Percentiles rank a stretch among this genome's conserved stretches.
These are phyloP conservation scores for Pristiophorus japonicus DNA, from an alignment of 2,113 vertebrate genomes.

Conservation along the genomic window DNA sequence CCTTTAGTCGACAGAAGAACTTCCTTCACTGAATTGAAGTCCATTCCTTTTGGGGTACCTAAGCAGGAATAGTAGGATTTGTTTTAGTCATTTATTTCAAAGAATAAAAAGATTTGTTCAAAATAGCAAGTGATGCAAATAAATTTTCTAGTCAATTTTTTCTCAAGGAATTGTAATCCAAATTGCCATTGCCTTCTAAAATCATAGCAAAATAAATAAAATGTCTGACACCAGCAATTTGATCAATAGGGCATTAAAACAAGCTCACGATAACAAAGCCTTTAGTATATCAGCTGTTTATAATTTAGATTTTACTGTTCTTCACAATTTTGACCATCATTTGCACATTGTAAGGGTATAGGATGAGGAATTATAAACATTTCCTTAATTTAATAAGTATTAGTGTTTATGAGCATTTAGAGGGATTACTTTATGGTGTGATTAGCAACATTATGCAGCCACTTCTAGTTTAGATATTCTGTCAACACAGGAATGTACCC, in stretches of 20 bases:
- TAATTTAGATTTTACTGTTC: background rate
- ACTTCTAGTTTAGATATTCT: background rate
- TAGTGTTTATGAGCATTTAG: background rate
- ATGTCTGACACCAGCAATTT: background rate
- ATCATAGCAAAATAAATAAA: no score
- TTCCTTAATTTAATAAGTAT: background rate
- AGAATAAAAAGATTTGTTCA: background rate
- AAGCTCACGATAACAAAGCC: background rate
- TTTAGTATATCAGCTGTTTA: background rate
- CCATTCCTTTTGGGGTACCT: slow-evolving; percentile 72
- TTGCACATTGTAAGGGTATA: background rate
- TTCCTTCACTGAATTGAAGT: slow-evolving; percentile 76
- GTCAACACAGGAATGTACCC: background rate
- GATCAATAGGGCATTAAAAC: background rate
- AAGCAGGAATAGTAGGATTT: slow-evolving; percentile 32
- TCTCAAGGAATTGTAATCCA: background rate
- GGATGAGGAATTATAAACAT: background rate
- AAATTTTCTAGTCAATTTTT: background rate
- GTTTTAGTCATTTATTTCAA: background rate
- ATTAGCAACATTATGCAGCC: background rate
- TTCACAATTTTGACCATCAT: background rate
- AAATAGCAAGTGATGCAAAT: background rate
- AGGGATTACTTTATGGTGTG: background rate
- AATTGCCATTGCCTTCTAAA: background rate
- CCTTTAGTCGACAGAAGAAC: slow-evolving; percentile 69